Percentiles rank a stretch among this genome's conserved stretches.
Evolutionary conservation across 2,113 vertebrate species (phyloP).

Genomic region (Cyprinodon variegatus): DNA sequence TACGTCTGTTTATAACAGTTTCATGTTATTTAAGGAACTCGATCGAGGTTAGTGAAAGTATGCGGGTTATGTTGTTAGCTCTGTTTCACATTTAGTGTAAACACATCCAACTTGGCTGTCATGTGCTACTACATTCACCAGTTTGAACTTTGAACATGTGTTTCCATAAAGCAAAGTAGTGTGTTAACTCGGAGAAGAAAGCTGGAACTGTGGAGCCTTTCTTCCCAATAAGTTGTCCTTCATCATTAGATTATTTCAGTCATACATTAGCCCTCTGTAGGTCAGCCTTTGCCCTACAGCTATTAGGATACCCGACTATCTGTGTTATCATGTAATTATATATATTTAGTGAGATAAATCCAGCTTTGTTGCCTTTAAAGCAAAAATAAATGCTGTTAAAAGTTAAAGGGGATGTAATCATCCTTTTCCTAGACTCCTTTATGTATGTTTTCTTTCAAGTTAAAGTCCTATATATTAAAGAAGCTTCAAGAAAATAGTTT

Average conservation of each 20-base stretch:
- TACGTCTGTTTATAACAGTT: background rate
- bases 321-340: background rate
- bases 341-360: background rate
- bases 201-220: background rate
- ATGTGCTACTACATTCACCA: constrained; percentile 5
- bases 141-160: constrained; percentile 54
- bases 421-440: background rate
- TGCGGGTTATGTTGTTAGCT: background rate
- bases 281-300: background rate
- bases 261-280: background rate
- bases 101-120: background rate
- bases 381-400: background rate
- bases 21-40: background rate
- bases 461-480: background rate
- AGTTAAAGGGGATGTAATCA: background rate
- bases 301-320: background rate
- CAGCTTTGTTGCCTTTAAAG: background rate
- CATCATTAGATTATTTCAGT: background rate
- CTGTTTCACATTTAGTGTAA: background rate
- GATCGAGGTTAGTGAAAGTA: background rate
- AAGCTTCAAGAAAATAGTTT: background rate
- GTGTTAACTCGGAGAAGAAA: background rate
- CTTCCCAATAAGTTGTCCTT: background rate
- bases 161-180: constrained; percentile 19
- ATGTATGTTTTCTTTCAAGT: background rate